Percentiles rank a stretch among this genome's conserved stretches.
Conservation (phyloP, 1,140 invertebrate genomes). For the Galendromus occidentalis region DNA sequence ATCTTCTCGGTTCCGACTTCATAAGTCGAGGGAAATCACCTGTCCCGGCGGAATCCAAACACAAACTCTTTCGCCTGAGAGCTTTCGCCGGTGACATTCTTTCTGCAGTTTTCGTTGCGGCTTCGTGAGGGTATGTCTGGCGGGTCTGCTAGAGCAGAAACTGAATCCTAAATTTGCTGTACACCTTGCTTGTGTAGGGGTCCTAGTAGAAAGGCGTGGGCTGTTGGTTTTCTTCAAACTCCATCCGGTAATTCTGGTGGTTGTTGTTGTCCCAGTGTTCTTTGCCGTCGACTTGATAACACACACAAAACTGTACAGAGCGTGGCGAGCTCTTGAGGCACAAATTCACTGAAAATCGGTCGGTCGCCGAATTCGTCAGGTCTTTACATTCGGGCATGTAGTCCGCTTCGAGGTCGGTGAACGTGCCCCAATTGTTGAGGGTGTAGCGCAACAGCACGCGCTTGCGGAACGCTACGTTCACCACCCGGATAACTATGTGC, state of each 20-base stretch:
- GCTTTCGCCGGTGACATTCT: neutral
- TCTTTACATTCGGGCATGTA: slow-evolving; percentile 37
- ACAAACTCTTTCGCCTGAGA: neutral
- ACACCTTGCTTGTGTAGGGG: neutral
- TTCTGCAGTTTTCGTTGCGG: neutral
- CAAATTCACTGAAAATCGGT: slow-evolving; percentile 57
- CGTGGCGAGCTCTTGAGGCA: slow-evolving; percentile 25
- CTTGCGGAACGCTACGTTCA: slow-evolving; percentile 76
- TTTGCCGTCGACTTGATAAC: slow-evolving; percentile 49
- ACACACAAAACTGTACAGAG: slow-evolving; percentile 49
- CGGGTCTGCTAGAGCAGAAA: neutral
- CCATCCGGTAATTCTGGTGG: slow-evolving; percentile 47
- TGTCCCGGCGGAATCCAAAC: neutral
- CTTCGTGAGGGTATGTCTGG: neutral
- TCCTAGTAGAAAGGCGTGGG: neutral
- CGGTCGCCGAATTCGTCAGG: slow-evolving; percentile 47
- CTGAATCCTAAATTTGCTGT: neutral
- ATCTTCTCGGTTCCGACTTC: no score
- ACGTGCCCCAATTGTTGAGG: slow-evolving; percentile 60
- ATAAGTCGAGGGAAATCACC: no score
- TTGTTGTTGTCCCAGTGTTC: slow-evolving; percentile 80
- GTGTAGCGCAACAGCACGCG: slow-evolving; percentile 65
- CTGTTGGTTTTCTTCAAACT: slow-evolving; percentile 7
- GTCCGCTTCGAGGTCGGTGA: slow-evolving; percentile 47
- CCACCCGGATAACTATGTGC: slow-evolving; percentile 60